These are phyloP conservation scores for Drosophila stalkeri DNA, from an alignment of 2,888 invertebrate genomes.

Conservation along the genomic window DNA sequence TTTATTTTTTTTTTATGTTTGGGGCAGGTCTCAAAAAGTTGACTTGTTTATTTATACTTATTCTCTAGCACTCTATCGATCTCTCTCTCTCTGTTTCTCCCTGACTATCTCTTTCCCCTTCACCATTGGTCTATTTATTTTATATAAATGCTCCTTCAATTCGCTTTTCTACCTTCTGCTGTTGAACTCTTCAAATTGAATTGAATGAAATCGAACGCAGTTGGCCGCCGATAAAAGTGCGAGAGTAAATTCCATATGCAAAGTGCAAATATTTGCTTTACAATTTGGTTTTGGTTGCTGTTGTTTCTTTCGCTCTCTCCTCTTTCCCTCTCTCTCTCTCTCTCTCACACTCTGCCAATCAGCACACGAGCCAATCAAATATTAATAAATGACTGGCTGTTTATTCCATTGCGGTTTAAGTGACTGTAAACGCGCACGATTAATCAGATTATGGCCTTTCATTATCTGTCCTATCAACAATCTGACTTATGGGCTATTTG, in stretches of 20 bases:
- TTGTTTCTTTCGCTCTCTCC: background rate
- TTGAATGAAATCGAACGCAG: slow-evolving; percentile 69
- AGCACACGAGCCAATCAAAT: slow-evolving; percentile 44
- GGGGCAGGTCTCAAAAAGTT: slow-evolving; percentile 44
- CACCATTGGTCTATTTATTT: slow-evolving; percentile 61
- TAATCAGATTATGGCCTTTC: slow-evolving; percentile 39
- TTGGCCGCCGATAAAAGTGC: slow-evolving; percentile 16
- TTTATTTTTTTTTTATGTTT: slow-evolving; percentile 47
- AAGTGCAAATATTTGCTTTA: slow-evolving; percentile 58
- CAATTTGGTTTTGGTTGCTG: background rate
- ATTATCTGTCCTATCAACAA: slow-evolving; percentile 33
- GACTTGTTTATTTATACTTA: slow-evolving; percentile 64
- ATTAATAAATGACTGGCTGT: slow-evolving; percentile 45
- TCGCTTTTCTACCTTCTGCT: slow-evolving; percentile 33
- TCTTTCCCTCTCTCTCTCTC: background rate
- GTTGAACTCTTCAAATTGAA: slow-evolving; percentile 52
- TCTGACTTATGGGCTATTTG: slow-evolving; percentile 19
- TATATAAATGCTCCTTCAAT: slow-evolving; percentile 59
- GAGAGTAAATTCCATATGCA: slow-evolving; percentile 40
- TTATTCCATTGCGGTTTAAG: slow-evolving; percentile 43
- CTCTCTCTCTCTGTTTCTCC: slow-evolving; percentile 43
- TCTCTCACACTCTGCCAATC: slow-evolving; percentile 36
- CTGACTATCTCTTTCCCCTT: background rate
- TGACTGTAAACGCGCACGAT: slow-evolving; percentile 42
- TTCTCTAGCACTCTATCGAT: slow-evolving; percentile 19